A percentile compares a stretch with the other conserved stretches of the same genome.
phyloP scores from a whole-genome alignment of 2,797 vertebrate species.

The Sebastes vulpes region DNA sequence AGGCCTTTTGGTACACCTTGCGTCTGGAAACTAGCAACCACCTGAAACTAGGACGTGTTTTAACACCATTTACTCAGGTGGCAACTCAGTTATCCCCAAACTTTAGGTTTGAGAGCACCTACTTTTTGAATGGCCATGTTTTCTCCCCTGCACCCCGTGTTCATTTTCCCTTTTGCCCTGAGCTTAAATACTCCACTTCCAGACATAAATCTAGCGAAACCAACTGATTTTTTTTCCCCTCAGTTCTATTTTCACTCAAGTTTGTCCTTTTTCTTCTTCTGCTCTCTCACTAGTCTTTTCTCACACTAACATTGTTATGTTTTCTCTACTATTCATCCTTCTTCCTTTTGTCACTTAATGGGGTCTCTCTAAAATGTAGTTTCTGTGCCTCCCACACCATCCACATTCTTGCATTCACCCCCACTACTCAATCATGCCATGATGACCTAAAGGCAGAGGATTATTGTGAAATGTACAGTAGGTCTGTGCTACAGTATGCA shows the following conservation, averaged over 20 bases:
- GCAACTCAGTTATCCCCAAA: slow-evolving; percentile 22
- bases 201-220: slow-evolving; percentile 20
- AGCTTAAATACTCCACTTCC: slow-evolving; percentile 39
- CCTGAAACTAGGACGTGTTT: slow-evolving; percentile 23
- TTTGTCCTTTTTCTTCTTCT: not conserved
- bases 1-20: slow-evolving; percentile 18
- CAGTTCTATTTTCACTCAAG: not conserved
- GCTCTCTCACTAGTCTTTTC: not conserved
- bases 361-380: slow-evolving; percentile 4
- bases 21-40: slow-evolving; percentile 18
- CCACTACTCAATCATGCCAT: slow-evolving; percentile 25
- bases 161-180: slow-evolving; percentile 15
- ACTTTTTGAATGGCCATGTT: slow-evolving; percentile 15
- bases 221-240: not conserved
- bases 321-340: slow-evolving; percentile 25
- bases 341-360: slow-evolving; percentile 33
- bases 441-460: slow-evolving; percentile 30
- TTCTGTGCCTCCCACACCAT: not conserved
- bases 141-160: slow-evolving; percentile 1
- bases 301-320: slow-evolving; percentile 14
- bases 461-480: slow-evolving; percentile 14
- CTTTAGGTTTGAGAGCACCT: slow-evolving; percentile 17
- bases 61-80: slow-evolving; percentile 41
- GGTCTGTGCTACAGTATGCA: slow-evolving; percentile 7
- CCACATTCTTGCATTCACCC: slow-evolving; percentile 5